These are phyloP conservation scores for Bombus confusus DNA, from an alignment of 1,140 invertebrate genomes.

Conservation along the genomic window DNA sequence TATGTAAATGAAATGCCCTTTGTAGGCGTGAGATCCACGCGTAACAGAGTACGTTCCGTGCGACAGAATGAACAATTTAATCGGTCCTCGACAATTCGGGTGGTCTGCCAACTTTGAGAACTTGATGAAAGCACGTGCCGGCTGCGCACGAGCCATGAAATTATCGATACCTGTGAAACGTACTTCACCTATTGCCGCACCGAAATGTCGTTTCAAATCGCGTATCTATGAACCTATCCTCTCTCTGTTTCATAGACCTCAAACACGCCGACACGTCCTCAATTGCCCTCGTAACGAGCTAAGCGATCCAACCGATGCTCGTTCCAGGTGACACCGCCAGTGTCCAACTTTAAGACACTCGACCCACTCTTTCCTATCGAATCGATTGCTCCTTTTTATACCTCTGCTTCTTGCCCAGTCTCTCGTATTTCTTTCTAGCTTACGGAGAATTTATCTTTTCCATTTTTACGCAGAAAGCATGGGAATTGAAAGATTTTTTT, in stretches of 20 bases:
- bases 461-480: neutral
- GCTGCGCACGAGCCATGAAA: slow-evolving; percentile 59
- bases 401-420: neutral
- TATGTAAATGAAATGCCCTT: slow-evolving; percentile 45
- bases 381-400: slow-evolving; percentile 4
- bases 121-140: slow-evolving; percentile 61
- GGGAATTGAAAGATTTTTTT: neutral
- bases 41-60: slow-evolving; percentile 33
- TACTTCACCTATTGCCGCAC: slow-evolving; percentile 52
- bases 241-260: slow-evolving; percentile 36
- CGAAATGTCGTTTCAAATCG: slow-evolving; percentile 38
- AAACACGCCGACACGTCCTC: slow-evolving; percentile 51
- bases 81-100: slow-evolving; percentile 61
- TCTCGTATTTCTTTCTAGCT: neutral
- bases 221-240: slow-evolving; percentile 51
- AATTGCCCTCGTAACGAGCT: slow-evolving; percentile 57
- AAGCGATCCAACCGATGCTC: slow-evolving; percentile 51
- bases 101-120: slow-evolving; percentile 63
- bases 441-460: too few species aligned
- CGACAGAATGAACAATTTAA: slow-evolving; percentile 64
- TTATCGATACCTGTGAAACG: slow-evolving; percentile 58
- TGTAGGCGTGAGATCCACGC: slow-evolving; percentile 40
- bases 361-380: slow-evolving; percentile 23
- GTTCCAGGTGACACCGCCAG: slow-evolving; percentile 7
- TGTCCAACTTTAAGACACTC: slow-evolving; percentile 43